Evolutionary conservation across 2,888 invertebrate genomes (phyloP), one percentile per base, ranked within the genome.

Genomic region (Drosophila niveifrons): DNA sequence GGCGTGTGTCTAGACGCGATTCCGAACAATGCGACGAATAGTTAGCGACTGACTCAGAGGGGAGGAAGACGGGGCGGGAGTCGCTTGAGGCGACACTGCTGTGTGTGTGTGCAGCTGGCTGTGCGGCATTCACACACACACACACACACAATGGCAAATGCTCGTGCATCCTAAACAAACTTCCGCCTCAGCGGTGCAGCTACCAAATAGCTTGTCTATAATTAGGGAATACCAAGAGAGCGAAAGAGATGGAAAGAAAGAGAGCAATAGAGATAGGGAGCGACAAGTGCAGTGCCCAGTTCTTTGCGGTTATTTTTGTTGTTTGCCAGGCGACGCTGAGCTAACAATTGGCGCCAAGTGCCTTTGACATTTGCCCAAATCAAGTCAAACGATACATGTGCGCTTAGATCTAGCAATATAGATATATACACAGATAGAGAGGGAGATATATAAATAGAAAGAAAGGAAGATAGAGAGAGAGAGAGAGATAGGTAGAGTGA

Each of bases 131-230:
- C 51, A 59, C 41, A 59, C 46, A 59, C 18, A 43, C 59, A 18
- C 23, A 23, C 13, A 31, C 15, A 17, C 59, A 51, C 59, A 59
- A 44, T 52, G 61, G 23, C 46, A 53, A 53, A 82, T 81, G 66
- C 29, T 71, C 73, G 63, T 47, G 63, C 62, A 82, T 82, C 85
- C 82, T 85, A 85, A 82, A 82, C 80, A 82, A 82, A 82, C 85
- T 82, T 82, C 82, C 82, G 82, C 80, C 82, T 72, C 61, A 59
- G 55, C 66, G 72, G 59, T 56, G 72, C 64, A 76, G 62, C 63
- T 43, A 69, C 69, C 78, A 66, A 68, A 78, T 76, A 71, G 69
- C 69, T 69, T 50, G 70, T 64, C 80, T 82, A 82, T 85, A 82
- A 85, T 82, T 82, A 82, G 72, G 70, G 66, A 67, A 11, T 53